Evolutionary conservation across 2,888 invertebrate genomes (phyloP).

Genomic region (Fabriciana adippe): DNA sequence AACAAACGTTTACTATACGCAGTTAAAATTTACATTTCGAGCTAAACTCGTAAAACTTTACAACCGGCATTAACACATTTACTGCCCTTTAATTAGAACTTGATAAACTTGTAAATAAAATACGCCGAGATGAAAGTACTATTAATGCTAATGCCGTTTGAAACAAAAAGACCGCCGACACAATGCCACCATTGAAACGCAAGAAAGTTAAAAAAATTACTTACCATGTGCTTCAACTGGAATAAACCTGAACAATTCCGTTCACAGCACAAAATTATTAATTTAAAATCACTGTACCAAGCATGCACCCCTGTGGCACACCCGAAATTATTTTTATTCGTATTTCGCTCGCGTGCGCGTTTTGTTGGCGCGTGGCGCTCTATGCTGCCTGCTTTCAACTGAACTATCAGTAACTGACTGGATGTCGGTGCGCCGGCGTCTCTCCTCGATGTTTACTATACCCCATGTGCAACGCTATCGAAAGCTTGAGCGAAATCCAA

Average conservation of each 20-base stretch:
- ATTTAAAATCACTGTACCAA: constrained; percentile 58
- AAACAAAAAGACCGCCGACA: constrained; percentile 60
- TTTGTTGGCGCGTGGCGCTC: constrained; percentile 61
- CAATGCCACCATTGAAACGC: constrained; percentile 71
- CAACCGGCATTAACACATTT: constrained; percentile 56
- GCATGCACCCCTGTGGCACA: constrained; percentile 62
- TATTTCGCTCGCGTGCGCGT: constrained; percentile 63
- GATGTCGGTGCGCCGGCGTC: constrained; percentile 64
- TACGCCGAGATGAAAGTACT: constrained; percentile 63
- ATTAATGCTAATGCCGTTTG: constrained; percentile 52
- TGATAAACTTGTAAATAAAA: constrained; percentile 63
- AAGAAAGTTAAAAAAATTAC: constrained; percentile 65
- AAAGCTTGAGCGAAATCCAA: constrained; percentile 52
- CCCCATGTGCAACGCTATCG: constrained; percentile 71
- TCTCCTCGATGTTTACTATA: constrained; percentile 69
- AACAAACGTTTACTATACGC: constrained; percentile 45
- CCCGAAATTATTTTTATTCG: constrained; percentile 59
- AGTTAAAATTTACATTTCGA: constrained; percentile 69
- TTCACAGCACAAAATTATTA: constrained; percentile 54
- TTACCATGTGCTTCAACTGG: constrained; percentile 75
- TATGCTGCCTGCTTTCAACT: constrained; percentile 63
- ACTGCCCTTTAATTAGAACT: constrained; percentile 70
- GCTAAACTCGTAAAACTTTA: constrained; percentile 66
- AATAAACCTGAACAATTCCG: constrained; percentile 58
- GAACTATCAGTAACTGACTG: constrained; percentile 61